Conservation (phyloP, 2,888 invertebrate genomes). For the Antheraea yamamai region DNA sequence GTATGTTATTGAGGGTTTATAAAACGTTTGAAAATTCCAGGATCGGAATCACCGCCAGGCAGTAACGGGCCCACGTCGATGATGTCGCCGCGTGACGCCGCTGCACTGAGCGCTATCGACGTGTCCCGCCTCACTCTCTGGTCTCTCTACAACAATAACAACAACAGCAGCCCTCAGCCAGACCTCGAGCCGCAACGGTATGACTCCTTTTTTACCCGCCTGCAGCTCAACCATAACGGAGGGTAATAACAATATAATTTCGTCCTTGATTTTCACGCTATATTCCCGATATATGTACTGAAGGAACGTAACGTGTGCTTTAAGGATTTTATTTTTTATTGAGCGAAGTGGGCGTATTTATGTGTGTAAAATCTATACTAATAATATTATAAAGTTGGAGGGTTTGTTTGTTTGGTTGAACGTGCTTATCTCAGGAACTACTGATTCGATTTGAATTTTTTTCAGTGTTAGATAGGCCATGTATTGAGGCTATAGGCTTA, state of each 20-base stretch:
- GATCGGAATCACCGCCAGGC: constrained; percentile 74
- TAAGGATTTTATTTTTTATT: not conserved
- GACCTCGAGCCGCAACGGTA: constrained; percentile 76
- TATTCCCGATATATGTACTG: not conserved
- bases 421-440: too few relatives aligned
- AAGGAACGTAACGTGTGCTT: constrained; percentile 5
- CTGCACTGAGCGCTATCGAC: constrained; percentile 86
- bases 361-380: not conserved
- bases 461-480: not conserved
- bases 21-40: constrained; percentile 37
- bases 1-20: not conserved
- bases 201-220: constrained; percentile 12
- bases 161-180: constrained; percentile 81
- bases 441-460: too few relatives aligned
- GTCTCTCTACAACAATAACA: constrained; percentile 91
- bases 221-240: constrained; percentile 12
- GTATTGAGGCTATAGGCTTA: too few relatives aligned
- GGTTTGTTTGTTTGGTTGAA: too few relatives aligned
- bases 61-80: constrained; percentile 71
- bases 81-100: constrained; percentile 74
- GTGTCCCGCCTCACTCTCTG: constrained; percentile 90
- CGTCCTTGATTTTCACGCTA: constrained; percentile 5
- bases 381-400: too few relatives aligned
- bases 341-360: not conserved
- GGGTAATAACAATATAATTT: constrained; percentile 21